Conservation (phyloP, 2,113 vertebrate species). For the Rutilus rutilus region DNA sequence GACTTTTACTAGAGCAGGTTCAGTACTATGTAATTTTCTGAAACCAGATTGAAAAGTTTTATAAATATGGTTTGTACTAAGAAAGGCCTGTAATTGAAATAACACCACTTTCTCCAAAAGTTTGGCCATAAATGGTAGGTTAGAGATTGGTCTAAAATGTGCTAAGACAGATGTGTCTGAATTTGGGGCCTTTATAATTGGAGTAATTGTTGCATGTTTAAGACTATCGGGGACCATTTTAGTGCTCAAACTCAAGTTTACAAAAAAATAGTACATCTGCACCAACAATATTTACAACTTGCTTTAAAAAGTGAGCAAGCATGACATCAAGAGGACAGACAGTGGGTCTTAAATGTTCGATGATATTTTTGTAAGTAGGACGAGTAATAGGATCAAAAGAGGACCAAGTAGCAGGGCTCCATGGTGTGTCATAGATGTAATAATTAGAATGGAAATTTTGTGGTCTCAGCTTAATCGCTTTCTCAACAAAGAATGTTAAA, state of each 20-base stretch:
- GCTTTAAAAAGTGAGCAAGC: neutral
- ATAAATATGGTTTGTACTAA: neutral
- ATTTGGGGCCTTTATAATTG: neutral
- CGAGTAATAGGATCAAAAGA: neutral
- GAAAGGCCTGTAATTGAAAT: neutral
- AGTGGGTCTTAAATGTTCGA: neutral
- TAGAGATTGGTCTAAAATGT: neutral
- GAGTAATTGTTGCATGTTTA: neutral
- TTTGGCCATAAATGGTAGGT: neutral
- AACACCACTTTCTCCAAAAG: neutral
- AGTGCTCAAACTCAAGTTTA: neutral
- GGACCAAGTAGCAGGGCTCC: neutral
- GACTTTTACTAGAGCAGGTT: neutral
- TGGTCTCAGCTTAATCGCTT: neutral
- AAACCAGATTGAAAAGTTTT: neutral
- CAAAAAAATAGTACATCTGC: neutral
- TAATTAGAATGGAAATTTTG: neutral
- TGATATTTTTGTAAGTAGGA: neutral
- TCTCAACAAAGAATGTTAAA: neutral
- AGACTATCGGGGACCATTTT: neutral
- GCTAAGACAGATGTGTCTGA: neutral
- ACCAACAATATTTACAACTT: neutral
- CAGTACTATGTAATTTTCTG: neutral
- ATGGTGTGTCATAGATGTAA: neutral
- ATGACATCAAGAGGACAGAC: neutral